A percentile compares a stretch with the other conserved stretches of the same genome.
Evolutionary conservation across 1,140 invertebrate species (phyloP).

Genomic region (Sarcophaga peregrina): DNA sequence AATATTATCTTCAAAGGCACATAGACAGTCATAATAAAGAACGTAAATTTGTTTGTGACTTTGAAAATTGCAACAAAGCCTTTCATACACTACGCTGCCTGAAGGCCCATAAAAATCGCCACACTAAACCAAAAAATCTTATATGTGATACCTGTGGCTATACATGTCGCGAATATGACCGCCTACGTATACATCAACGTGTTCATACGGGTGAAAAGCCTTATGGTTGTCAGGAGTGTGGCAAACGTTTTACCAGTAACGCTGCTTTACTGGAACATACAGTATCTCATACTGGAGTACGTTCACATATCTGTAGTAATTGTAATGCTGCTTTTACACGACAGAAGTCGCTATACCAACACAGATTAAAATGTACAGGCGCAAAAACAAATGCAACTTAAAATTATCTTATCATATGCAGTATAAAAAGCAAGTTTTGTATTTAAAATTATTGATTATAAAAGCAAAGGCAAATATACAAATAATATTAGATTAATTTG

Average conservation of each 20-base stretch:
- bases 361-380: conserved; percentile 48
- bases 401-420: no score
- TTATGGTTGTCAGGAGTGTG: conserved; percentile 78
- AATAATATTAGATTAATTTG: no score
- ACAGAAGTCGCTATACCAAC: conserved; percentile 75
- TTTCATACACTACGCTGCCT: conserved; percentile 57
- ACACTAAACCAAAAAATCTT: conserved; percentile 61
- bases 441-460: no score
- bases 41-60: conserved; percentile 54
- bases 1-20: conserved; percentile 56
- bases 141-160: conserved; percentile 63
- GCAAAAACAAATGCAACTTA: no score
- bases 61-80: conserved; percentile 55
- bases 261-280: conserved; percentile 68
- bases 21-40: conserved; percentile 48
- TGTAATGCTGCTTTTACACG: conserved; percentile 85
- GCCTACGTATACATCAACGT: conserved; percentile 83
- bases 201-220: conserved; percentile 87
- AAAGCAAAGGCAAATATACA: no score
- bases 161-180: conserved; percentile 80
- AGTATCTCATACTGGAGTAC: conserved; percentile 84
- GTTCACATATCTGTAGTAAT: conserved; percentile 79
- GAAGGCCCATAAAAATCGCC: conserved; percentile 56
- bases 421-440: no score
- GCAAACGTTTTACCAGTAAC: conserved; percentile 82